phyloP scores from a whole-genome alignment of 2,113 vertebrate genomes.

The Etheostoma spectabile region DNA sequence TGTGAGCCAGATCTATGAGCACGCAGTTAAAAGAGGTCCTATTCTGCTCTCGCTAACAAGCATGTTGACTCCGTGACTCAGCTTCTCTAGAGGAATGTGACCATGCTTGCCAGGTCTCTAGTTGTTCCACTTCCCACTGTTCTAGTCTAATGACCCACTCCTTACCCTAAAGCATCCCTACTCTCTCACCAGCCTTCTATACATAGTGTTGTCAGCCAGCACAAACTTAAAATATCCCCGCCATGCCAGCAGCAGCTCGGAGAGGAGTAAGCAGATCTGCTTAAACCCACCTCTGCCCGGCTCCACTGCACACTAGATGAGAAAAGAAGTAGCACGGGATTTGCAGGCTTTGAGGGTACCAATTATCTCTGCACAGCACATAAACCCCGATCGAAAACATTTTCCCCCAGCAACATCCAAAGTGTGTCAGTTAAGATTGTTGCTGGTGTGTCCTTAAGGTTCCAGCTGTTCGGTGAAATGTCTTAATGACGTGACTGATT shows the following conservation, averaged over 20 bases:
- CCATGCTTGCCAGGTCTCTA: slow-evolving; percentile 46
- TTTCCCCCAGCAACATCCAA: slow-evolving; percentile 31
- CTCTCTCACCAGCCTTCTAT: slow-evolving; percentile 49
- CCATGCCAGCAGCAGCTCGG: slow-evolving; percentile 26
- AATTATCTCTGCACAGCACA: slow-evolving; percentile 43
- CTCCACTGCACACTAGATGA: slow-evolving; percentile 41
- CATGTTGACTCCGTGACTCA: slow-evolving; percentile 77
- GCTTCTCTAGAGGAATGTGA: slow-evolving; percentile 68
- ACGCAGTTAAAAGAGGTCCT: not conserved
- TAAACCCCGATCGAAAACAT: slow-evolving; percentile 39
- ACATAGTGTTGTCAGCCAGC: slow-evolving; percentile 56
- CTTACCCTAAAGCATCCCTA: slow-evolving; percentile 47
- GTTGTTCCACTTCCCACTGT: slow-evolving; percentile 35
- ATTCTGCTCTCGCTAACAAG: not conserved
- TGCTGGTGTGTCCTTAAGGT: slow-evolving; percentile 11
- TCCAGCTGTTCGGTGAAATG: slow-evolving; percentile 5
- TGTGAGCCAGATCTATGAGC: not conserved
- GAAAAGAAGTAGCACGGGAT: slow-evolving; percentile 40
- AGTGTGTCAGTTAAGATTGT: not conserved
- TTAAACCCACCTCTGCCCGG: slow-evolving; percentile 44
- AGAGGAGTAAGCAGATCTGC: slow-evolving; percentile 33
- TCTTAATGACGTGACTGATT: slow-evolving; percentile 18
- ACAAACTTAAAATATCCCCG: slow-evolving; percentile 55
- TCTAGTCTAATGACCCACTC: slow-evolving; percentile 45
- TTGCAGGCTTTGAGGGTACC: slow-evolving; percentile 37